Evolutionary conservation across 2,113 vertebrate genomes (phyloP).

Genomic region (Paratilapia polleni): DNA sequence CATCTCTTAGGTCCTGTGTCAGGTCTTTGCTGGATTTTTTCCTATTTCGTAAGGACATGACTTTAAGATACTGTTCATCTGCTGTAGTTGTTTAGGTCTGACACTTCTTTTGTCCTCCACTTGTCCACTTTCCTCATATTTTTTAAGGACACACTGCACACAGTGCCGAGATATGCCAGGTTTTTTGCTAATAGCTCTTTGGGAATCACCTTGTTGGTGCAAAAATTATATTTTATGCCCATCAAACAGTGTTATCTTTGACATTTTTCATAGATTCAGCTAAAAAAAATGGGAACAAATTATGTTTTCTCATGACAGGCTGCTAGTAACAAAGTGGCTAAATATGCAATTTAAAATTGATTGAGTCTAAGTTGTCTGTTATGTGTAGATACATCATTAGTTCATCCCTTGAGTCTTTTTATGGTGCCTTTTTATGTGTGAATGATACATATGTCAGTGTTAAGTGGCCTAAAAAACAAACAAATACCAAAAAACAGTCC

Average conservation of each 20-base stretch:
- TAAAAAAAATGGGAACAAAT: background rate
- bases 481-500: background rate
- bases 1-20: background rate
- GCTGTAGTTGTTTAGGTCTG: background rate
- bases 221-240: background rate
- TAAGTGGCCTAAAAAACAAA: background rate
- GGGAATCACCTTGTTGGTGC: background rate
- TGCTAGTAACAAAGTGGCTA: background rate
- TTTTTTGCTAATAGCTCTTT: background rate
- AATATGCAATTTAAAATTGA: background rate
- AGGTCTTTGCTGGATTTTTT: too few species aligned
- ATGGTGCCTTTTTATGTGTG: background rate
- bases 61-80: background rate
- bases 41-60: background rate
- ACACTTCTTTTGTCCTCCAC: background rate
- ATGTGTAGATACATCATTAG: background rate
- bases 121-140: background rate
- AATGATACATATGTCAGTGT: background rate
- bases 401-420: conserved; percentile 5
- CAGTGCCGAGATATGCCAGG: too few species aligned
- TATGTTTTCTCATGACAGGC: background rate
- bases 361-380: background rate
- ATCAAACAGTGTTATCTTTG: background rate
- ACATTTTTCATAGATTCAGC: background rate
- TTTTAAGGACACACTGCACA: background rate